Evolutionary conservation across 2,797 vertebrate species (phyloP).

Genomic region (Pangasius larnaudii): DNA sequence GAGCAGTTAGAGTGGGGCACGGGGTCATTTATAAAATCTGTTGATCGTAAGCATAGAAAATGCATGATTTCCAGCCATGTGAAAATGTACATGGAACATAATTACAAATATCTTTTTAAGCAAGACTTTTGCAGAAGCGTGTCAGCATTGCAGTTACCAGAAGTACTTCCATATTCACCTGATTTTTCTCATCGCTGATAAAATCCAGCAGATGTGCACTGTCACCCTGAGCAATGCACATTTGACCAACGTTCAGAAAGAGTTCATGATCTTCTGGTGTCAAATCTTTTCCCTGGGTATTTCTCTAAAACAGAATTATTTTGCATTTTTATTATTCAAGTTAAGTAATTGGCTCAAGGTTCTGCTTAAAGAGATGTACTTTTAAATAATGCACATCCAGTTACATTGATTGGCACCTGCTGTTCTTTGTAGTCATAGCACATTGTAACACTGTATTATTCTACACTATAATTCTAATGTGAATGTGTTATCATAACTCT

Average conservation of each 20-base stretch:
- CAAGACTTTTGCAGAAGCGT: slow-evolving; percentile 18
- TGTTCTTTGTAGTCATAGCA: not conserved
- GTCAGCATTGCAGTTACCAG: not conserved
- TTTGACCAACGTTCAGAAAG: slow-evolving; percentile 80
- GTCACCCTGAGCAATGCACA: slow-evolving; percentile 81
- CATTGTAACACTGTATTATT: not conserved
- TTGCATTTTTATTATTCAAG: not conserved
- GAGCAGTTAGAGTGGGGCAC: not conserved
- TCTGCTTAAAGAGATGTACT: not conserved
- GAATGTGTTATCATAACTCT: not conserved
- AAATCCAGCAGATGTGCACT: slow-evolving; percentile 79
- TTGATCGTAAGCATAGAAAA: not conserved
- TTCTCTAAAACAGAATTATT: slow-evolving; percentile 67
- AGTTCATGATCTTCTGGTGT: slow-evolving; percentile 85
- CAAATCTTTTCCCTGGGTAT: slow-evolving; percentile 79
- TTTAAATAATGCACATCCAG: not conserved
- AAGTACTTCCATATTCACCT: slow-evolving; percentile 70
- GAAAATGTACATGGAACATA: not conserved
- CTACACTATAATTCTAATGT: not conserved
- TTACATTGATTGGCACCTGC: not conserved
- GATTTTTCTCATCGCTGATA: slow-evolving; percentile 86
- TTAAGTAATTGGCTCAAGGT: no score
- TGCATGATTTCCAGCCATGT: not conserved
- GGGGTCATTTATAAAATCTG: not conserved
- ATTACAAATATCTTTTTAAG: slow-evolving; percentile 2